phyloP scores from a whole-genome alignment of 2,888 invertebrate genomes.

The Orthonevra nobilis region DNA sequence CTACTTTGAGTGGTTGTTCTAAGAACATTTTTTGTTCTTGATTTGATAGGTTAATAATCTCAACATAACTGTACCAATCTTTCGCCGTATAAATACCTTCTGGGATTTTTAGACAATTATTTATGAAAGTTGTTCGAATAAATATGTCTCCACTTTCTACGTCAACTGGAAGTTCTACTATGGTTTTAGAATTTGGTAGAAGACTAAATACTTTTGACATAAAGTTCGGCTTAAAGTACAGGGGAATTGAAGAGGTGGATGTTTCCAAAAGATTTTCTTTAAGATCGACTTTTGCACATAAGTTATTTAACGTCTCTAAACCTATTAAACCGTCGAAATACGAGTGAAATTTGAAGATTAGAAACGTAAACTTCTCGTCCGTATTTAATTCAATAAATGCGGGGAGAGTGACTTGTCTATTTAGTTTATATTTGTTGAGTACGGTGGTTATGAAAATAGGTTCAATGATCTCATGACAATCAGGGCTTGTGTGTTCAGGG shows the following conservation, averaged over 20 bases:
- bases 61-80: constrained; percentile 3
- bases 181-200: background rate
- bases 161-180: background rate
- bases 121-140: background rate
- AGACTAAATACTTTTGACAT: constrained; percentile 11
- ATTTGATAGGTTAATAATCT: background rate
- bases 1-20: background rate
- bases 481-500: constrained; percentile 14
- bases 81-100: background rate
- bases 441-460: background rate
- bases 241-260: background rate
- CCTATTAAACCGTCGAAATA: constrained; percentile 55
- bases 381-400: constrained; percentile 21
- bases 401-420: constrained; percentile 23
- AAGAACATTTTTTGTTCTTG: background rate
- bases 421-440: constrained; percentile 13
- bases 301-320: constrained; percentile 37
- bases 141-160: background rate
- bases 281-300: constrained; percentile 19
- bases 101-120: background rate
- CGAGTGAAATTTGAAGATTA: constrained; percentile 41
- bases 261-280: background rate
- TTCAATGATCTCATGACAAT: constrained; percentile 3
- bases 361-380: constrained; percentile 9
- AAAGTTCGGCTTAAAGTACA: background rate